Conservation (phyloP, 2,113 vertebrate species). For the Coracopsis vasa region DNA sequence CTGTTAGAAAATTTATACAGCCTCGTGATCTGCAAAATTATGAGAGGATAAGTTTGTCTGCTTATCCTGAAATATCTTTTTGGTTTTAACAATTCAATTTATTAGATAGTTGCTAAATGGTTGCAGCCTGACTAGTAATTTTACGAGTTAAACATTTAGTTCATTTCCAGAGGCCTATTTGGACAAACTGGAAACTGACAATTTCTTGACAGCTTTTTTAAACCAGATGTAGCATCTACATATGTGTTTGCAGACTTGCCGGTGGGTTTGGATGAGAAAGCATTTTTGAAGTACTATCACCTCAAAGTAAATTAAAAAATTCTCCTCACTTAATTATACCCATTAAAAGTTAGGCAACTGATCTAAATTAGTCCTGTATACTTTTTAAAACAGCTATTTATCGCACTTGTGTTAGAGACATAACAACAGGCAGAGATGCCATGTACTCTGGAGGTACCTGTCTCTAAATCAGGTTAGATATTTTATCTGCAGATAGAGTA, state of each 20-base stretch:
- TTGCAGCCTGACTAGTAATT: not conserved
- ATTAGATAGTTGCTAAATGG: not conserved
- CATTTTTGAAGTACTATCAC: not conserved
- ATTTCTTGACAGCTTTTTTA: not conserved
- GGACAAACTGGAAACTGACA: not conserved
- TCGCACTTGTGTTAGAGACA: not conserved
- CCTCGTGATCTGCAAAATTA: not conserved
- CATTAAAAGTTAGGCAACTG: not conserved
- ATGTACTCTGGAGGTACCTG: not conserved
- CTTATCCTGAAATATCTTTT: not conserved
- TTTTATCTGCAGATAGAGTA: not conserved
- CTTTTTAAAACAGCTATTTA: not conserved
- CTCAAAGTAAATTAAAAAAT: not conserved
- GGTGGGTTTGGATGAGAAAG: not conserved
- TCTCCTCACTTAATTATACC: not conserved
- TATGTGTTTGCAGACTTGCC: not conserved
- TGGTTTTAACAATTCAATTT: not conserved
- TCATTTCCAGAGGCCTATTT: not conserved
- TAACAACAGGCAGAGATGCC: not conserved
- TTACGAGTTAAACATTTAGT: not conserved
- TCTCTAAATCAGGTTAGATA: not conserved
- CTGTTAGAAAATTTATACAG: not conserved
- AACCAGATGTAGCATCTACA: not conserved
- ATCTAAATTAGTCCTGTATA: not conserved
- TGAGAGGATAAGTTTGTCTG: not conserved